Conservation (phyloP, 1,140 invertebrate species). For the Orussus abietinus region DNA sequence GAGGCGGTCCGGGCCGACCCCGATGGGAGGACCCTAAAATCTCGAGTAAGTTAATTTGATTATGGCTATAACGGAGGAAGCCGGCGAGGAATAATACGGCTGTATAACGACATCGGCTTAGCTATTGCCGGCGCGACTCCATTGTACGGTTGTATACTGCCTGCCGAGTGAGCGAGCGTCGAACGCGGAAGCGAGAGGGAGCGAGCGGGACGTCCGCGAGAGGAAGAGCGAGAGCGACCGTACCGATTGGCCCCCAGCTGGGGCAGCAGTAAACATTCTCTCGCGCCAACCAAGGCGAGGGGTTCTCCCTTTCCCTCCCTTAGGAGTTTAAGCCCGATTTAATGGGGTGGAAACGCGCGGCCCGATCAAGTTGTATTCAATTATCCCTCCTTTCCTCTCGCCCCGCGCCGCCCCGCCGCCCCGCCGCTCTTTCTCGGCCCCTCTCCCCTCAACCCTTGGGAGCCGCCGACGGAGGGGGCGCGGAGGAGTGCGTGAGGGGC, state of each 20-base stretch:
- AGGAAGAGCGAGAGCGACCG: slow-evolving; percentile 16
- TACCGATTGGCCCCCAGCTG: slow-evolving; percentile 49
- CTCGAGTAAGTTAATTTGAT: slow-evolving; percentile 33
- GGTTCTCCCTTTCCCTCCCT: slow-evolving; percentile 11
- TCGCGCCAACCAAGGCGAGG: slow-evolving; percentile 22
- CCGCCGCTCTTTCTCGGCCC: slow-evolving; percentile 7
- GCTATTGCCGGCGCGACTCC: slow-evolving; percentile 20
- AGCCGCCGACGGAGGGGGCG: too few species aligned
- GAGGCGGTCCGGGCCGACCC: too few species aligned
- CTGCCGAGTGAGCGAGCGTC: neutral
- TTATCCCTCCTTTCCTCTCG: slow-evolving; percentile 45
- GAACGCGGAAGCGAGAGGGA: slow-evolving; percentile 4
- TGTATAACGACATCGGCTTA: slow-evolving; percentile 30
- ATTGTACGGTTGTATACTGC: slow-evolving; percentile 19
- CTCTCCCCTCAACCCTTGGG: slow-evolving; percentile 10
- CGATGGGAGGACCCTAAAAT: slow-evolving; percentile 1
- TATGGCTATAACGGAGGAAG: slow-evolving; percentile 23
- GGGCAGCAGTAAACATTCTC: slow-evolving; percentile 48
- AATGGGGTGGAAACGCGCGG: slow-evolving; percentile 54
- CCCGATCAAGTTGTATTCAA: slow-evolving; percentile 56
- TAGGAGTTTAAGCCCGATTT: slow-evolving; percentile 52
- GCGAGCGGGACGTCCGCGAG: slow-evolving; percentile 1
- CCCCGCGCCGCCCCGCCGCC: slow-evolving; percentile 3
- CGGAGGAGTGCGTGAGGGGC: too few species aligned
- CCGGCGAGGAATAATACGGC: slow-evolving; percentile 36